Evolutionary conservation across 2,888 invertebrate genomes (phyloP).

Genomic region (Erynnis tages): DNA sequence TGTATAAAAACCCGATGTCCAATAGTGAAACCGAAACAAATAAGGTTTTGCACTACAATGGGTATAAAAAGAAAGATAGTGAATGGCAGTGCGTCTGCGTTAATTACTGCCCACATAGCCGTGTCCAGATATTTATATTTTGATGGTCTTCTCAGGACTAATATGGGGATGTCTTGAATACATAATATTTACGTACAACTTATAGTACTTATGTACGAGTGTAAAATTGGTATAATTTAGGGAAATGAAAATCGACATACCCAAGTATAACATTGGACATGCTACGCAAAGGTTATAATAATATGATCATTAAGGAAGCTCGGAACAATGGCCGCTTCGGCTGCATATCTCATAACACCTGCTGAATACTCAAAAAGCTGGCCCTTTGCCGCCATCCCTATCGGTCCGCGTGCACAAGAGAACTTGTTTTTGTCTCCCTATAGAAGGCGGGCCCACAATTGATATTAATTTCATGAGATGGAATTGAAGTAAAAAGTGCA

Average conservation of each 20-base stretch:
- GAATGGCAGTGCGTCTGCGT: too few relatives aligned
- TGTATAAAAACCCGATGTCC: too few relatives aligned
- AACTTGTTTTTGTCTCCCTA: slow-evolving; percentile 42
- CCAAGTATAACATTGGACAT: background rate
- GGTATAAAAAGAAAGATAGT: too few relatives aligned
- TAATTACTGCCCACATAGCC: too few relatives aligned
- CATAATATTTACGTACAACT: too few relatives aligned
- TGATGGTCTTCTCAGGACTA: too few relatives aligned
- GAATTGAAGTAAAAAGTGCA: slow-evolving; percentile 52
- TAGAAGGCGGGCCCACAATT: slow-evolving; percentile 56
- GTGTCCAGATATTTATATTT: too few relatives aligned
- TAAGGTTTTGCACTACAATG: too few relatives aligned
- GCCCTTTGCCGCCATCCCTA: slow-evolving; percentile 34
- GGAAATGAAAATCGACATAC: background rate
- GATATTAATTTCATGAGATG: slow-evolving; percentile 70
- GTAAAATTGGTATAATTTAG: too few relatives aligned
- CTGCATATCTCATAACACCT: slow-evolving; percentile 39
- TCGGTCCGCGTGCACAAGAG: slow-evolving; percentile 31
- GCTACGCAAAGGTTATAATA: slow-evolving; percentile 24
- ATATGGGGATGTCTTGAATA: too few relatives aligned
- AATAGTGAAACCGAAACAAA: too few relatives aligned
- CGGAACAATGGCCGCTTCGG: slow-evolving; percentile 34
- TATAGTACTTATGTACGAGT: too few relatives aligned
- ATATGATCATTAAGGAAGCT: slow-evolving; percentile 31
- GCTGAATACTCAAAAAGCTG: slow-evolving; percentile 39